phyloP scores from a whole-genome alignment of 2,113 vertebrate species.

The Leucoraja erinaceus region DNA sequence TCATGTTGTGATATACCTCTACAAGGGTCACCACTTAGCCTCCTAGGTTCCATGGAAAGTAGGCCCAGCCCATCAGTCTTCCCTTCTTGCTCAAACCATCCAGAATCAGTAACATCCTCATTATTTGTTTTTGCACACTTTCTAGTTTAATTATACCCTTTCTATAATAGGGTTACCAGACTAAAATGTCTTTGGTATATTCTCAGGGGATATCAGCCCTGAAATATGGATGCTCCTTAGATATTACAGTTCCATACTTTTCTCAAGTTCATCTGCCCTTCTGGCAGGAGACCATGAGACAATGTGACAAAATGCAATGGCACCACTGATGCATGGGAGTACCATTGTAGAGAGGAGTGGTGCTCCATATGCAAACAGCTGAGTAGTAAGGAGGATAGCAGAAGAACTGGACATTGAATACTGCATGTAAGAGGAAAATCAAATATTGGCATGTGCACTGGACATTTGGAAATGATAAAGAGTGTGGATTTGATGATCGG shows the following conservation, averaged over 20 bases:
- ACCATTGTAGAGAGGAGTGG: neutral
- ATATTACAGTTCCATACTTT: neutral
- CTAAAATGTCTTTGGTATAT: neutral
- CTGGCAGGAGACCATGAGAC: neutral
- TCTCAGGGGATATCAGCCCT: neutral
- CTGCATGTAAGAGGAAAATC: neutral
- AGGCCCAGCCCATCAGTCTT: no score
- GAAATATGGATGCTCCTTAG: neutral
- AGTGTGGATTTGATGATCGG: neutral
- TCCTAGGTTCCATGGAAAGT: no score
- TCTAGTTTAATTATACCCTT: no score
- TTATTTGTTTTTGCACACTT: no score
- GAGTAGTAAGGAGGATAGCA: neutral
- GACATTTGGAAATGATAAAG: neutral
- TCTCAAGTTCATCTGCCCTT: neutral
- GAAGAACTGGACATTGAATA: neutral
- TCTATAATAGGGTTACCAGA: no score
- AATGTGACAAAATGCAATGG: neutral
- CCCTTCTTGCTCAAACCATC: no score
- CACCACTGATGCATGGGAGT: neutral
- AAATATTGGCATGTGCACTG: neutral
- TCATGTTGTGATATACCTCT: neutral
- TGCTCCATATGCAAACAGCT: neutral
- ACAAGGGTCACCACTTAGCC: no score
- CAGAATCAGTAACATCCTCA: no score